These are phyloP conservation scores for Zootermopsis nevadensis DNA, from an alignment of 2,888 invertebrate genomes.

Conservation along the genomic window DNA sequence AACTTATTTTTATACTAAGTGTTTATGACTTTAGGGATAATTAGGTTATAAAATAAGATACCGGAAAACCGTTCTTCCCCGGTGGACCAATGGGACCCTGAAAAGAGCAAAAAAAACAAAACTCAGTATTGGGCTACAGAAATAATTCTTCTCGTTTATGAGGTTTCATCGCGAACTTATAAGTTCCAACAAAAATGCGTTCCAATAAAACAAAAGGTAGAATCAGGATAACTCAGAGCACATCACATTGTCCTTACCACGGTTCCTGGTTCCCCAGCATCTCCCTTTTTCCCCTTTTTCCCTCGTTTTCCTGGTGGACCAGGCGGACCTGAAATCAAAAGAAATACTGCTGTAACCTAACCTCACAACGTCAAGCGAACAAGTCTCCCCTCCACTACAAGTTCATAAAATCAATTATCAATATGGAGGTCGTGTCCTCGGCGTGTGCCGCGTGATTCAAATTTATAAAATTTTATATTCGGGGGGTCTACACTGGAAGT, in stretches of 20 bases:
- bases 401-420: too few relatives aligned
- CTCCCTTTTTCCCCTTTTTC: constrained; percentile 90
- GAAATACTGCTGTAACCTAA: not conserved
- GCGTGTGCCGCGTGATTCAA: too few relatives aligned
- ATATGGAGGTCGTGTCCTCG: too few relatives aligned
- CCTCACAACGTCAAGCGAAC: not conserved
- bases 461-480: too few relatives aligned
- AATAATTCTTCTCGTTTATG: constrained; percentile 54
- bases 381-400: too few relatives aligned
- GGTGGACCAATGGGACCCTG: constrained; percentile 85
- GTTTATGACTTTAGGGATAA: constrained; percentile 56
- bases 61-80: constrained; percentile 92
- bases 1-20: not conserved
- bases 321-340: constrained; percentile 75
- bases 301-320: constrained; percentile 90
- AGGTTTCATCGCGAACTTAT: not conserved
- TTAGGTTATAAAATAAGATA: constrained; percentile 68
- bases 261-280: constrained; percentile 82
- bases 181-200: constrained; percentile 16
- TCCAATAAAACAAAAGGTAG: constrained; percentile 19
- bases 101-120: constrained; percentile 59
- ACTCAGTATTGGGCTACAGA: constrained; percentile 55
- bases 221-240: not conserved
- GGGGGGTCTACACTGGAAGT: too few relatives aligned
- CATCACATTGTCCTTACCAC: constrained; percentile 72